These are phyloP conservation scores for Spizella passerina DNA, from an alignment of 2,797 vertebrate species.

Conservation along the genomic window DNA sequence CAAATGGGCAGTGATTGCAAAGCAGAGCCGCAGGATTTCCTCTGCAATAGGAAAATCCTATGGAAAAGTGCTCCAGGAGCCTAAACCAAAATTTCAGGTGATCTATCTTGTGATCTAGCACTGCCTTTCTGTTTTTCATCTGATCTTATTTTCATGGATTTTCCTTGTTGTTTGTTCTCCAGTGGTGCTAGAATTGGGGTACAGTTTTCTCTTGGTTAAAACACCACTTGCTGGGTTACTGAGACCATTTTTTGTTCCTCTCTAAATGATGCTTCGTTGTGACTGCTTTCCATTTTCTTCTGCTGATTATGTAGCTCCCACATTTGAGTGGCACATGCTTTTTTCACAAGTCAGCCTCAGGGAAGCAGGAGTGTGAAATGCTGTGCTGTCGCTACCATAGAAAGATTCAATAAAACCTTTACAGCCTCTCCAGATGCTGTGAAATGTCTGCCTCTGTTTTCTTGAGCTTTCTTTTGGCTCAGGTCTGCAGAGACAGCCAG, in stretches of 20 bases:
- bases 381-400: neutral
- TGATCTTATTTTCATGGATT: neutral
- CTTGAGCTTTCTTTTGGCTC: neutral
- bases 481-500: neutral
- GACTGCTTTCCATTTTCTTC: neutral
- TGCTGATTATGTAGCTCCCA: neutral
- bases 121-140: neutral
- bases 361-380: neutral
- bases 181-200: fast-evolving
- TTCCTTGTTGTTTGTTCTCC: neutral
- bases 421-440: neutral
- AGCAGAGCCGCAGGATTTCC: neutral
- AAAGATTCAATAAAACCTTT: neutral
- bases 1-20: fast-evolving
- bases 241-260: neutral
- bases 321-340: neutral
- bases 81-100: neutral
- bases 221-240: neutral
- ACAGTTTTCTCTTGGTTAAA: neutral
- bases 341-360: neutral
- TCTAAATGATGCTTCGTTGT: neutral
- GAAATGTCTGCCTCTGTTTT: neutral
- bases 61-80: neutral
- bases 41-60: neutral
- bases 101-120: neutral